phyloP scores from a whole-genome alignment of 1,140 invertebrate genomes.

The Macrosteles quadrilineatus region DNA sequence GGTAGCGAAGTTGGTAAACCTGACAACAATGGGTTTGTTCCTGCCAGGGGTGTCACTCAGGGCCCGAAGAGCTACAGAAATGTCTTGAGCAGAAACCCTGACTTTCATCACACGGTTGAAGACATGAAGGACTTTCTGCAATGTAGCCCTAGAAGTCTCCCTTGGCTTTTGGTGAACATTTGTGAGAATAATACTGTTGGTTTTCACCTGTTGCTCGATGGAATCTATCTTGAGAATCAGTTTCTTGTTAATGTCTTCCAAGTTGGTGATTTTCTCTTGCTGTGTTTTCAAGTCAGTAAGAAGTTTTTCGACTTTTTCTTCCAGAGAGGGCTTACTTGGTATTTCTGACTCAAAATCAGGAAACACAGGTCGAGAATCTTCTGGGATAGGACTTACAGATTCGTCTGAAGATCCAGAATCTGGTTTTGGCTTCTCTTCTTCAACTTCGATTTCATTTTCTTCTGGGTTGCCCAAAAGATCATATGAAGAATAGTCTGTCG shows the following conservation, averaged over 20 bases:
- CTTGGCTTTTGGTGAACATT: neutral
- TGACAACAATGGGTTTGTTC: neutral
- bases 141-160: neutral
- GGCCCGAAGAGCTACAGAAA: neutral
- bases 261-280: neutral
- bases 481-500: too few species aligned
- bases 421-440: too few species aligned
- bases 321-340: neutral
- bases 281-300: neutral
- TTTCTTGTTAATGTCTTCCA: neutral
- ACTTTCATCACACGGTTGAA: constrained; percentile 7
- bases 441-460: too few species aligned
- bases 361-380: too few species aligned
- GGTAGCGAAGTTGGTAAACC: neutral
- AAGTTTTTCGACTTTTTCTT: neutral
- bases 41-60: neutral
- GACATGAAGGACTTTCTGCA: constrained; percentile 1
- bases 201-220: constrained; percentile 4
- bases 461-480: too few species aligned
- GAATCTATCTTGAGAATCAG: neutral
- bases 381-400: too few species aligned
- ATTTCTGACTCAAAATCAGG: neutral
- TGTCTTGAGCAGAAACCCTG: neutral
- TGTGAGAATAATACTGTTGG: neutral
- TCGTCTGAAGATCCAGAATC: too few species aligned